Conservation (phyloP, 53 echinoderm and acorn worm species). For the Patiria pectinifera region DNA sequence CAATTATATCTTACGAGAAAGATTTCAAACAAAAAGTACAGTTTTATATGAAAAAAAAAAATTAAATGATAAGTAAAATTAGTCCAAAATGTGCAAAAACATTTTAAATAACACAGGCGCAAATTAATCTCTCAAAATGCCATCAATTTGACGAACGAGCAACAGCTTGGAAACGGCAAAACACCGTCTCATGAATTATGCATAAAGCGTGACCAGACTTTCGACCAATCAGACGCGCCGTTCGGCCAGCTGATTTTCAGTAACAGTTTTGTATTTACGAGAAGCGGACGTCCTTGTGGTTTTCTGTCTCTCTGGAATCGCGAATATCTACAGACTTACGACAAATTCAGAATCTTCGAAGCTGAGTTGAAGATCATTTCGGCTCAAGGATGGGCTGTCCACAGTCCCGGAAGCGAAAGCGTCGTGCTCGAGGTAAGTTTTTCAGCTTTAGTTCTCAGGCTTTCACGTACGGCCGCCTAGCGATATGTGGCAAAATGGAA, state of each 20-base stretch:
- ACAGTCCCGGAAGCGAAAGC: conserved; percentile 1
- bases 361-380: neutral
- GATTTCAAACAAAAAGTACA: neutral
- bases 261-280: conserved; percentile 23
- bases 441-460: neutral
- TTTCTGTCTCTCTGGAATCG: neutral
- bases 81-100: neutral
- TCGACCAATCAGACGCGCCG: conserved; percentile 30
- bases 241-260: neutral
- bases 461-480: too few species aligned
- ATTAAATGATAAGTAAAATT: neutral
- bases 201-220: conserved; percentile 25
- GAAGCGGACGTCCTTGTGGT: conserved; percentile 2
- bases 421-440: neutral
- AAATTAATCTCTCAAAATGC: neutral
- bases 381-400: conserved; percentile 39
- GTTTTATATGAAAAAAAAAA: neutral
- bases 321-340: neutral
- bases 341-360: neutral
- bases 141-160: neutral
- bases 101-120: neutral
- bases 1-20: neutral
- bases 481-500: too few species aligned
- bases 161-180: conserved; percentile 3
- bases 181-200: neutral